These are phyloP conservation scores for Drosophila leonis DNA, from an alignment of 2,888 invertebrate genomes.

Conservation along the genomic window DNA sequence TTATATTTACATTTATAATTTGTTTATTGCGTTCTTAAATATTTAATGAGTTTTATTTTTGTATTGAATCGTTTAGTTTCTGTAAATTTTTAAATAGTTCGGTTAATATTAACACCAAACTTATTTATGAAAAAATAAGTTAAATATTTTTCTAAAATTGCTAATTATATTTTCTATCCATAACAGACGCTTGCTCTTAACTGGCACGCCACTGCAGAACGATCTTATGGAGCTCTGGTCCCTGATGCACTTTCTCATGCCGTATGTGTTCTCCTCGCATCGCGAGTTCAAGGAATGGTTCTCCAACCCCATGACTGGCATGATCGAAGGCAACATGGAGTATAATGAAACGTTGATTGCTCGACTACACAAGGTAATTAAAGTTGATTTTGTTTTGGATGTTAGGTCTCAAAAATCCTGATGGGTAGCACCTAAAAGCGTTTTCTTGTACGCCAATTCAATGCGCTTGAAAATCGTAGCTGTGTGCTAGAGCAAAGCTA, in stretches of 20 bases:
- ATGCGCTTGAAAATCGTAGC: conserved; percentile 74
- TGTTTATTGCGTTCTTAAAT: neutral
- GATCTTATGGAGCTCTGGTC: conserved; percentile 99
- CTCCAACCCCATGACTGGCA: conserved; percentile 97
- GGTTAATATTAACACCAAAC: neutral
- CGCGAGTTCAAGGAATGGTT: conserved; percentile 99
- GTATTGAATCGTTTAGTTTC: neutral
- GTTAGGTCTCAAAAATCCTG: no score
- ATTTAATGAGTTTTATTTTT: neutral
- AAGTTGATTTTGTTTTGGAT: conserved; percentile 35
- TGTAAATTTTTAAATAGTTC: neutral
- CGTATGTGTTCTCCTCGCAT: conserved; percentile 97
- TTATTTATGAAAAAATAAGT: neutral
- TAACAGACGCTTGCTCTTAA: conserved; percentile 92
- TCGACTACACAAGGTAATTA: conserved; percentile 93
- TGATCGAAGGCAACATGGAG: conserved; percentile 97
- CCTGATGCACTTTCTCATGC: conserved; percentile 99
- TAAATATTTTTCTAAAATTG: neutral
- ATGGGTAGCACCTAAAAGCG: conserved; percentile 67
- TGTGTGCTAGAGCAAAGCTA: conserved; percentile 66
- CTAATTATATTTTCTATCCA: neutral
- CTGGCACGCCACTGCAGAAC: conserved; percentile 98
- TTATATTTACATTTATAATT: neutral
- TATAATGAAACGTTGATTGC: conserved; percentile 96
- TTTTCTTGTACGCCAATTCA: conserved; percentile 60